Evolutionary conservation across 1,140 invertebrate genomes (phyloP), one percentile per base, ranked within the genome.

Genomic region (Leptinotarsa lineolata): DNA sequence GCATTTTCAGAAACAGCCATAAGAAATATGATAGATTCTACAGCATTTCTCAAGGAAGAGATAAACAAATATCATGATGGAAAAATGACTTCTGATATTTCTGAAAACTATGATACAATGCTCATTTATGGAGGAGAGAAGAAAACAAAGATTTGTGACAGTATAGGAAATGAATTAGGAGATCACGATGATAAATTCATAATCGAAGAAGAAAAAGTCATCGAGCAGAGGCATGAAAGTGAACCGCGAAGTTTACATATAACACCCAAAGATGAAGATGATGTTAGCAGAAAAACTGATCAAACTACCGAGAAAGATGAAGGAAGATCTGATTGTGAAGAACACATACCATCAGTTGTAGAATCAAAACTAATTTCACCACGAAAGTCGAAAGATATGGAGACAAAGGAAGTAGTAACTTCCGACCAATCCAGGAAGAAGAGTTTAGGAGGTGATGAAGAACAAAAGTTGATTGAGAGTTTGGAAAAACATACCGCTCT

Each of bases 21-120:
- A 15, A 58, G 70, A 61, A 59, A 44, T 46, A 74, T 77, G 45
- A 72, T 72, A 22, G 64, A 72, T 44, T 72, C 73, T 45, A 68
- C 70, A 15, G 67, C 60, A 45, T 78, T 78, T 61, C 66, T 80
- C 13, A 74, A 59, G 1, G 60, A 74, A 58, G 79, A 80, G 74
- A 48, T 80, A 68, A 46, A 73, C 18, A 75, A 74, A 39, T 79
- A 77, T 70, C 68, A 80, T 45, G 76, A 80, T 72, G 76, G 75
- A 12, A 65, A 69, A 59, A 39, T 11, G 2, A 39, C 30, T 39
- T 39, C 30, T 39, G 8, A 39, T 39, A 39, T 39, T 39, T 11
- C 30, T 11, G 30, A 39, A 8, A 39, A 39, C 8, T 39, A 11
- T 39, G 30, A 39, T 39, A 8, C 2, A 39, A 39, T 11, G 30